These are phyloP conservation scores for Nomada hirtipes DNA, from an alignment of 2,888 invertebrate species.

Conservation along the genomic window DNA sequence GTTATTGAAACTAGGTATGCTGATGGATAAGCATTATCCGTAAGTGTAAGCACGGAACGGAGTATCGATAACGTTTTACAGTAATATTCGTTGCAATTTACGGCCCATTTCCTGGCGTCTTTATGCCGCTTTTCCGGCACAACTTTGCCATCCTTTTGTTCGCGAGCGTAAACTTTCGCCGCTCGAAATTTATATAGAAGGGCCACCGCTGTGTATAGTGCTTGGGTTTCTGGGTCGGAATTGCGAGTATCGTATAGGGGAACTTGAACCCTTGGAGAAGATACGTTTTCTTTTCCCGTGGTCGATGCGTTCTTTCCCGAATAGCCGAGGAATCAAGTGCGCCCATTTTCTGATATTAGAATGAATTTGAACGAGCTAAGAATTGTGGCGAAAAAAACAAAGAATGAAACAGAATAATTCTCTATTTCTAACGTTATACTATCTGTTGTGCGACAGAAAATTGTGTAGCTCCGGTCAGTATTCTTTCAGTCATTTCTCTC, in stretches of 20 bases:
- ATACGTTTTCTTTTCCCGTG: too few species aligned
- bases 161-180: background rate
- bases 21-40: conserved; percentile 19
- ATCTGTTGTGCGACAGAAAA: background rate
- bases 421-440: background rate
- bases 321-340: too few species aligned
- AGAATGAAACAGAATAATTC: background rate
- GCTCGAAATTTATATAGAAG: conserved; percentile 28
- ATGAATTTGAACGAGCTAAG: too few species aligned
- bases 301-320: too few species aligned
- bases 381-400: too few species aligned
- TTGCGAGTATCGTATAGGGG: too few species aligned
- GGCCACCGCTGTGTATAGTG: too few species aligned
- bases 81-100: conserved; percentile 48
- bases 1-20: background rate
- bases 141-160: background rate
- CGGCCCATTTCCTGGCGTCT: conserved; percentile 18
- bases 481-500: too few species aligned
- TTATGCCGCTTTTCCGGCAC: background rate
- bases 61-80: conserved; percentile 44
- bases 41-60: background rate
- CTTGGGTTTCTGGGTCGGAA: too few species aligned
- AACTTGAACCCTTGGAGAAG: too few species aligned
- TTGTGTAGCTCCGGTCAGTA: too few species aligned
- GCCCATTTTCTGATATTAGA: too few species aligned